A percentile compares a stretch with the other conserved stretches of the same genome.
These are phyloP conservation scores for Drosophila trapezifrons DNA, from an alignment of 1,140 invertebrate genomes.

Conservation along the genomic window DNA sequence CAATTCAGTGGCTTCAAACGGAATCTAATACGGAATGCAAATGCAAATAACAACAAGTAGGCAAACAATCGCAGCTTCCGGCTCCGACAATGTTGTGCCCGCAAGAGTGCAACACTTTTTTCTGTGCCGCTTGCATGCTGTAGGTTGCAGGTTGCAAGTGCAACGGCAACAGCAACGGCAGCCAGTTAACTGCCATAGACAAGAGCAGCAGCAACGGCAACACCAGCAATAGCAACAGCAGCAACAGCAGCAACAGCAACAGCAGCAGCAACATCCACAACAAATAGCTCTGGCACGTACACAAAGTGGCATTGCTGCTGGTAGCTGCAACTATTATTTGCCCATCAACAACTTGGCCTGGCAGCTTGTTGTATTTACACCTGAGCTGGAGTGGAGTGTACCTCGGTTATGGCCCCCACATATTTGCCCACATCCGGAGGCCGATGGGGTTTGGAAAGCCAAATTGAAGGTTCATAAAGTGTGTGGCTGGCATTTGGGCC, in stretches of 20 bases:
- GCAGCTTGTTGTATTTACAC: constrained; percentile 71
- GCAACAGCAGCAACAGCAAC: not conserved
- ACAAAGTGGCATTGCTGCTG: constrained; percentile 45
- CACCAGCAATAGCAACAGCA: too few species aligned
- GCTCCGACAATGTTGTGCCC: constrained; percentile 38
- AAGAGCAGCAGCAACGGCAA: constrained; percentile 1
- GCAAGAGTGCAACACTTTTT: constrained; percentile 56
- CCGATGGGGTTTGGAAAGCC: constrained; percentile 24
- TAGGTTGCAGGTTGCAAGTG: constrained; percentile 24
- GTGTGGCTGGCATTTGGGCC: constrained; percentile 2
- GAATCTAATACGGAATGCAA: constrained; percentile 54
- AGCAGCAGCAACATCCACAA: too few species aligned
- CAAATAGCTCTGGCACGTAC: constrained; percentile 36
- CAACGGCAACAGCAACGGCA: constrained; percentile 35
- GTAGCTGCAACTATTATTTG: constrained; percentile 73
- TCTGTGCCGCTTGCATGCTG: constrained; percentile 7
- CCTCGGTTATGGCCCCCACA: constrained; percentile 15
- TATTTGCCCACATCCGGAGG: constrained; percentile 20
- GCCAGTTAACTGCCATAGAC: constrained; percentile 45
- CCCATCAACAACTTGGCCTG: constrained; percentile 76
- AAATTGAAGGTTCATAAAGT: constrained; percentile 28
- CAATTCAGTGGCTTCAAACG: constrained; percentile 42
- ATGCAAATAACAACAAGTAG: constrained; percentile 46
- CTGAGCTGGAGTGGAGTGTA: constrained; percentile 25
- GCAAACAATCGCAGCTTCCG: constrained; percentile 50